Evolutionary conservation across 2,888 invertebrate genomes (phyloP).

Genomic region (Cinara cedri): DNA sequence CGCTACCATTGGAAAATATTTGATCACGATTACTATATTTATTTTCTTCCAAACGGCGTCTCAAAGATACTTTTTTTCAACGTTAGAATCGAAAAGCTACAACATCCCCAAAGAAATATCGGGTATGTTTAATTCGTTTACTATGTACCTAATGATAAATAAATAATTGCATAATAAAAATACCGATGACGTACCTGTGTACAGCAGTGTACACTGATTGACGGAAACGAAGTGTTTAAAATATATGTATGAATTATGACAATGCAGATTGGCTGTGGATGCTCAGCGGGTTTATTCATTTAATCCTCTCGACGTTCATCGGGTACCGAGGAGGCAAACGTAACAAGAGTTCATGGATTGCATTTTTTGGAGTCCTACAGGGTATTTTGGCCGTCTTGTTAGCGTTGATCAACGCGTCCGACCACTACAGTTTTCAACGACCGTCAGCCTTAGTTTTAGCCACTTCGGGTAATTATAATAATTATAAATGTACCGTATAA

Average conservation of each 20-base stretch:
- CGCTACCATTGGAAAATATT: constrained; percentile 50
- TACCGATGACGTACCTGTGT: too few species aligned
- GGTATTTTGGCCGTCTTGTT: constrained; percentile 41
- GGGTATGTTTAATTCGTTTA: background rate
- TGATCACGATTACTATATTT: constrained; percentile 20
- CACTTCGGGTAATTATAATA: constrained; percentile 23
- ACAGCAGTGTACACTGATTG: too few species aligned
- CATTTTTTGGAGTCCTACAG: constrained; percentile 47
- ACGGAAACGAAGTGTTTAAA: too few species aligned
- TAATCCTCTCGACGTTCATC: constrained; percentile 66
- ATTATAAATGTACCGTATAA: background rate
- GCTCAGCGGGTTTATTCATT: constrained; percentile 67
- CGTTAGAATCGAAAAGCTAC: constrained; percentile 41
- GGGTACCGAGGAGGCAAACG: constrained; percentile 69
- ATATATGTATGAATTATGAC: too few species aligned
- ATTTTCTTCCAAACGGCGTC: constrained; percentile 45
- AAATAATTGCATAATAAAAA: background rate
- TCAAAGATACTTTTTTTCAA: constrained; percentile 48
- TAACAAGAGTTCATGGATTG: constrained; percentile 69
- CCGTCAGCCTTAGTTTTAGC: constrained; percentile 45
- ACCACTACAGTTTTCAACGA: constrained; percentile 38
- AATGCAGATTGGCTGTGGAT: constrained; percentile 68
- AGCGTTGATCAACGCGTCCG: constrained; percentile 45
- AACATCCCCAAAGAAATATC: constrained; percentile 44
- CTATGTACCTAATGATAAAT: background rate